Evolutionary conservation across 92 coral and sea anemone genomes (phyloP).

Genomic region (Pocillopora meandrina): DNA sequence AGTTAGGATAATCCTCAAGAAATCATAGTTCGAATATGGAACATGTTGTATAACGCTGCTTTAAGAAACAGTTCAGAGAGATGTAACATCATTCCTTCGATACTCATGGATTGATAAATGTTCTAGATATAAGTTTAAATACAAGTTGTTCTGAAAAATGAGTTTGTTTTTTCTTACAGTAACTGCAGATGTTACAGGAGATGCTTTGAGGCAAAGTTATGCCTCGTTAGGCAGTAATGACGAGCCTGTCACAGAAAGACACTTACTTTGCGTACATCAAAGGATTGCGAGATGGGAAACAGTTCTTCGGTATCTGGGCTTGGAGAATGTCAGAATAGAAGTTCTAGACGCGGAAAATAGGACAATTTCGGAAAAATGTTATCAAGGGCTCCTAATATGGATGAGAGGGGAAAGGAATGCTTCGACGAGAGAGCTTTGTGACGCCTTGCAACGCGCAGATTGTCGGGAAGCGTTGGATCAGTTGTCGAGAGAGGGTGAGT

Average conservation of each 20-base stretch:
- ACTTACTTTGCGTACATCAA: neutral
- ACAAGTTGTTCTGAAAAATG: neutral
- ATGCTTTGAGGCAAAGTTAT: neutral
- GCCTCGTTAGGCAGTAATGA: neutral
- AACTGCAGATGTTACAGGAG: neutral
- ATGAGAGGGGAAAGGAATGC: constrained; percentile 30
- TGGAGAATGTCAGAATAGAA: constrained; percentile 33
- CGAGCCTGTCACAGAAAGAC: constrained; percentile 5
- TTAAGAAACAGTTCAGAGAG: too few species aligned
- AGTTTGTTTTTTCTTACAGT: neutral
- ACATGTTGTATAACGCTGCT: too few species aligned
- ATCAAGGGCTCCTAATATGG: constrained; percentile 58
- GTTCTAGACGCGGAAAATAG: constrained; percentile 46
- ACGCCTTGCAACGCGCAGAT: constrained; percentile 30
- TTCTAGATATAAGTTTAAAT: neutral
- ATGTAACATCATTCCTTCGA: too few species aligned
- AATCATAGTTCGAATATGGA: too few species aligned
- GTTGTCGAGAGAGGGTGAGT: constrained; percentile 21
- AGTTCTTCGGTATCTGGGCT: constrained; percentile 51
- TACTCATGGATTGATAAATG: too few species aligned
- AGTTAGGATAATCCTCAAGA: too few species aligned
- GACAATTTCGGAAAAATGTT: constrained; percentile 48
- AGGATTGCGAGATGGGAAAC: constrained; percentile 55
- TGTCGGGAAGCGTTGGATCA: constrained; percentile 41
- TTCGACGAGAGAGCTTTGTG: constrained; percentile 40